Percentiles rank a stretch among this genome's conserved stretches.
These are phyloP conservation scores for Pseudanteris insignis DNA, from an alignment of 2,888 invertebrate genomes.

Conservation along the genomic window DNA sequence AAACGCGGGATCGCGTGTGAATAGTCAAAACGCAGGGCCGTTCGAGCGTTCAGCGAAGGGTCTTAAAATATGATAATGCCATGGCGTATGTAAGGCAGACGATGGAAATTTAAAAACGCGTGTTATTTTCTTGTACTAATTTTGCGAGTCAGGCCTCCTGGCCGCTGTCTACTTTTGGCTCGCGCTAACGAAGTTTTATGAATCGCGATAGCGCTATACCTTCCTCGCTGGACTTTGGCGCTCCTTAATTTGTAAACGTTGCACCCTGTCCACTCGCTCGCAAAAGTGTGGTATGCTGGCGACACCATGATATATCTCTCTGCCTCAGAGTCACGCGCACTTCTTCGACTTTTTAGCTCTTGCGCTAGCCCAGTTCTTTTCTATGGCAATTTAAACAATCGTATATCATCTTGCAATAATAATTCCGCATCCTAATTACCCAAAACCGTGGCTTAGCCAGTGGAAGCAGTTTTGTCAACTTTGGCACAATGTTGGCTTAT, in stretches of 20 bases:
- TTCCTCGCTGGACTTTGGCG: conserved; percentile 58
- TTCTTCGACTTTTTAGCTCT: conserved; percentile 48
- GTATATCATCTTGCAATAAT: conserved; percentile 14
- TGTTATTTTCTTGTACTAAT: conserved; percentile 26
- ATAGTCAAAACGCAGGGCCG: no score
- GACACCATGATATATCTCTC: conserved; percentile 62
- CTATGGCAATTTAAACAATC: no score
- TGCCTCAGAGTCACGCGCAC: conserved; percentile 48
- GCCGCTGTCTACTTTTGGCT: conserved; percentile 37
- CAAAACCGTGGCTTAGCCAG: conserved; percentile 2
- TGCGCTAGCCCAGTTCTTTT: no score
- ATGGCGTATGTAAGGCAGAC: conserved; percentile 7
- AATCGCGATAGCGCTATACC: conserved; percentile 61
- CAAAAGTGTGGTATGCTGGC: conserved; percentile 62
- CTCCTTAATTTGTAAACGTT: conserved; percentile 64
- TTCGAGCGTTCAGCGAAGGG: not conserved
- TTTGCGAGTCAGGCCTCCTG: conserved; percentile 13
- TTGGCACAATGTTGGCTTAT: no score
- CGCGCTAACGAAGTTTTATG: conserved; percentile 64
- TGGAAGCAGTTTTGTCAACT: no score
- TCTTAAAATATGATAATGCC: conserved; percentile 8
- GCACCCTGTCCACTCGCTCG: conserved; percentile 54
- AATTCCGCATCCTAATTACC: conserved; percentile 1
- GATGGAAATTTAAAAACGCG: conserved; percentile 7
- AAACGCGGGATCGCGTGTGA: no score